These are phyloP conservation scores for Vidua macroura DNA, from an alignment of 2,113 vertebrate species.

Conservation along the genomic window DNA sequence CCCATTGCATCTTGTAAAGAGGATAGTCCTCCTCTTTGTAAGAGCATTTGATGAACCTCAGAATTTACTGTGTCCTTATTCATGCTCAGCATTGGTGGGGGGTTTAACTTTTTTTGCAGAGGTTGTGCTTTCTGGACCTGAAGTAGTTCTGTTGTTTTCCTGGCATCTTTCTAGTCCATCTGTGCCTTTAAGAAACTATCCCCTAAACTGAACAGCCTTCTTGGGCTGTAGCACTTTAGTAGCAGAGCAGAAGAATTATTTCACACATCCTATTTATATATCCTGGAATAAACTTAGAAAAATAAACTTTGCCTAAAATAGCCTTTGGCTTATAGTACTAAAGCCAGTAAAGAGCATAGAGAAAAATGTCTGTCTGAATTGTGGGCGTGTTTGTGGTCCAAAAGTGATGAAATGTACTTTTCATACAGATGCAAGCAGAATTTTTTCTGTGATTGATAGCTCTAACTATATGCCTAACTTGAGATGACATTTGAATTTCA, in stretches of 20 bases:
- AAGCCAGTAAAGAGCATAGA: not conserved
- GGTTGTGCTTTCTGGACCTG: not conserved
- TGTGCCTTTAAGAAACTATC: not conserved
- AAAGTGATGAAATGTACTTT: not conserved
- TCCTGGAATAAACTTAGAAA: conserved; percentile 10
- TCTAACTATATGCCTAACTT: not conserved
- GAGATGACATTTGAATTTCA: not conserved
- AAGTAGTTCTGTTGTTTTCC: not conserved
- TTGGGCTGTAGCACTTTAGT: not conserved
- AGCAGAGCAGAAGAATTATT: not conserved
- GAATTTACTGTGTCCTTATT: not conserved
- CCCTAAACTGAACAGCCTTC: not conserved
- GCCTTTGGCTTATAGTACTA: not conserved
- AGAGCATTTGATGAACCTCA: not conserved
- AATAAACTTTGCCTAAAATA: not conserved
- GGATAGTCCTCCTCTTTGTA: not conserved
- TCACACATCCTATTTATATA: not conserved
- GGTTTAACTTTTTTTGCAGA: not conserved
- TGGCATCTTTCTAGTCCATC: not conserved
- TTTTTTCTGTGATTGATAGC: not conserved
- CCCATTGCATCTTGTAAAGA: not conserved
- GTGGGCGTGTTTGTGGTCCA: not conserved
- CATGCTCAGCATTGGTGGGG: not conserved
- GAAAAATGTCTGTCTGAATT: not conserved
- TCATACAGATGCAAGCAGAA: not conserved